A percentile compares a stretch with the other conserved stretches of the same genome.
These are phyloP conservation scores for Hyperopisus bebe DNA, from an alignment of 2,113 vertebrate genomes.

Conservation along the genomic window DNA sequence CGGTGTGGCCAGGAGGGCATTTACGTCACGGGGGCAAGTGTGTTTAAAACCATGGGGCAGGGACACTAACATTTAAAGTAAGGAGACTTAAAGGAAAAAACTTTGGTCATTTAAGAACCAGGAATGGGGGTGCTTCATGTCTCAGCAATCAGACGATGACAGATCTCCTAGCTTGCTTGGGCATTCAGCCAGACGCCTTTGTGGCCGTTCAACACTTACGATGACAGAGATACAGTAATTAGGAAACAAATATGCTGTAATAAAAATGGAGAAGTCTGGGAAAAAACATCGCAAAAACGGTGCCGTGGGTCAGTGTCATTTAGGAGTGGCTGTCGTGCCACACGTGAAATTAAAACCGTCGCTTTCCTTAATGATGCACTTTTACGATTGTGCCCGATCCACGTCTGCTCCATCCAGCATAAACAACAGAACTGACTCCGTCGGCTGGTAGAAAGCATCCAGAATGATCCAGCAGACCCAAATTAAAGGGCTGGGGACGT, in stretches of 20 bases:
- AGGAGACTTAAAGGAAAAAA: neutral
- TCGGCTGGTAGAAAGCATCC: conserved; percentile 11
- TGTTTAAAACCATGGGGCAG: neutral
- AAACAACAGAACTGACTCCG: neutral
- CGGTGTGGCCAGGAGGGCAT: neutral
- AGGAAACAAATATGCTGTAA: neutral
- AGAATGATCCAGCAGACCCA: conserved; percentile 20
- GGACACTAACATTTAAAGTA: neutral
- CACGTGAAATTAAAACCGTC: neutral
- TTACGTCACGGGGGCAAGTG: neutral
- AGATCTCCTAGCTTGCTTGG: neutral
- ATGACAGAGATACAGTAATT: neutral
- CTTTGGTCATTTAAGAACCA: neutral
- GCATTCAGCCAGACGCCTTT: too few species aligned
- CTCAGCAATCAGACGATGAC: neutral
- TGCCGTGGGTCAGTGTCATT: neutral
- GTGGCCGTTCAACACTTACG: neutral
- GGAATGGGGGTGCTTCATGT: neutral
- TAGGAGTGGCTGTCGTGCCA: neutral
- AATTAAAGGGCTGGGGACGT: conserved; percentile 15
- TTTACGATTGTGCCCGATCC: neutral
- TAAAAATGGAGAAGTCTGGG: neutral
- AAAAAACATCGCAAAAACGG: neutral
- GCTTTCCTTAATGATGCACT: neutral
- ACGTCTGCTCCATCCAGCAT: neutral